Evolutionary conservation across 2,797 vertebrate species (phyloP).

Genomic region (Melanotaenia pygmaea): DNA sequence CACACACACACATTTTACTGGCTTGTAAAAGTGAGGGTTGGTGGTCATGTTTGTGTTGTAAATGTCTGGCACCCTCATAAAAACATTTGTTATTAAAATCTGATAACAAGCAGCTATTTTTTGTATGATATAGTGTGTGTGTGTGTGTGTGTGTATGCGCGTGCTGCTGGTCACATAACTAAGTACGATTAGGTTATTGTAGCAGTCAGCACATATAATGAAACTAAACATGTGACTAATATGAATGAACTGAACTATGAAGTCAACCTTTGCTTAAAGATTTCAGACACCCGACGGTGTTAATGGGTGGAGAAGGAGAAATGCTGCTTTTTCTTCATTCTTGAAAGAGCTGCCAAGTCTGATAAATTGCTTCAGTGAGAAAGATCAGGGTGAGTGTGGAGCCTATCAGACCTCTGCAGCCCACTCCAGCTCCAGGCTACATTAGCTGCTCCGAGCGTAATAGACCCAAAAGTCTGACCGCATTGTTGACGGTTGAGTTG

Average conservation of each 20-base stretch:
- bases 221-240: too few relatives aligned
- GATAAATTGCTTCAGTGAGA: slow-evolving; percentile 7
- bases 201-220: neutral
- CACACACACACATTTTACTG: too few relatives aligned
- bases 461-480: slow-evolving; percentile 9
- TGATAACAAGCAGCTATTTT: slow-evolving; percentile 62
- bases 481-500: neutral
- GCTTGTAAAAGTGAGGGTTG: slow-evolving; percentile 18
- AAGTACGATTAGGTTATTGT: neutral
- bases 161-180: neutral
- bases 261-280: neutral
- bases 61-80: slow-evolving; percentile 39
- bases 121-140: slow-evolving; percentile 26
- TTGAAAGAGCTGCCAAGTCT: slow-evolving; percentile 7
- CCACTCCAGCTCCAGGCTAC: neutral
- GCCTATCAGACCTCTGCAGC: slow-evolving; percentile 3
- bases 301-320: neutral
- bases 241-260: too few relatives aligned
- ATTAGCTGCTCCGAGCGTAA: neutral
- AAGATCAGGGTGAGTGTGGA: neutral
- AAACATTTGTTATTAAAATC: slow-evolving; percentile 54
- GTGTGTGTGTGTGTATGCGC: neutral
- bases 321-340: slow-evolving; percentile 4
- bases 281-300: neutral
- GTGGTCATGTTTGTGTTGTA: slow-evolving; percentile 44